Base-by-base conservation (phyloP, 2,113 vertebrate species). In the Pseudopipra pipra region DNA sequence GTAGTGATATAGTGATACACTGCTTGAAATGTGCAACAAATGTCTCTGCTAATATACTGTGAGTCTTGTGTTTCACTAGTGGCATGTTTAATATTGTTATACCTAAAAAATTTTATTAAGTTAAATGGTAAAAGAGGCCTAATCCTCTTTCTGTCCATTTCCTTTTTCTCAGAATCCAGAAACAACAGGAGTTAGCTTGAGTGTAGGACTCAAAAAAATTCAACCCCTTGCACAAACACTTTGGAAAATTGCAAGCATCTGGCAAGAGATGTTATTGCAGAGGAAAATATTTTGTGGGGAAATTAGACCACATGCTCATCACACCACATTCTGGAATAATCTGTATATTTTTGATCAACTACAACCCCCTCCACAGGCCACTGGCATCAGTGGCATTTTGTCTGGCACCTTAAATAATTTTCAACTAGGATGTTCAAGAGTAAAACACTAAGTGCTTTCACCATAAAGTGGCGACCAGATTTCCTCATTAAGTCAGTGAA, bases 401-500 rank as follows among this genome's bases (percentile, higher is more conserved):
- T 28, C 47, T 46, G 56, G 35, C 22, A 23, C 39, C 52, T 37
- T 31, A 63, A 81, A 37, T 46, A 54, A 65, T 37, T 67, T 71
- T 27, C 70, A 90, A 71, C 14, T 11, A 31, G 7, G 3, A 12
- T 14, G 3, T 22, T 71, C 21, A 59, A 47, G 14, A 5, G 9
- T 44, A 76, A 71, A 92, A 62, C 12, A 22, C 25, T 18, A 22
- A 58, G 11, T 0, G 2, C 11, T 63, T 90, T 56, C 59, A 27
- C 59, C 30, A 22, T 39, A 23, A 39, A 55, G 20, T 5, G 7
- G 13, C 19, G 73, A 12, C 5, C 24, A 46, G 33, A 22, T 80
- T 75, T 54, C 5, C 39, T 44, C n/a, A 0, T 0, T 51, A 27
- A 27, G 16, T 49, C 56, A 62, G 37, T 0, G 1, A 65, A 47